Evolutionary conservation across 1,140 invertebrate species (phyloP).

Genomic region (Micrasema minimum): DNA sequence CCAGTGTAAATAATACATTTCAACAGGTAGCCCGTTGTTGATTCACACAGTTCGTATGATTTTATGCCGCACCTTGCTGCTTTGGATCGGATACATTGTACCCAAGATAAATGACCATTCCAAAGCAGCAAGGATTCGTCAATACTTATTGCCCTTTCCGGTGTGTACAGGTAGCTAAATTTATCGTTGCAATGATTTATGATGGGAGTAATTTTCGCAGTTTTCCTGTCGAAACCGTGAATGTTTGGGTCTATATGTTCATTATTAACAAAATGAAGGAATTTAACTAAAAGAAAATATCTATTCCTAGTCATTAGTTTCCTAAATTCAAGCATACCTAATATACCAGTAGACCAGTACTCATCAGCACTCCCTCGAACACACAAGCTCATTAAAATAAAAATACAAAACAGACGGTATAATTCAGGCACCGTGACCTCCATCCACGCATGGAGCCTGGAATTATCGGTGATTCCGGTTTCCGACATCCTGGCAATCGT

Average conservation of each 20-base stretch:
- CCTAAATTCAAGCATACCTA: neutral
- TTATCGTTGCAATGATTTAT: neutral
- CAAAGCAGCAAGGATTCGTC: neutral
- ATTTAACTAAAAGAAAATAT: neutral
- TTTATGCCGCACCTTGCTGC: neutral
- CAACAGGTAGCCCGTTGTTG: neutral
- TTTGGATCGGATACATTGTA: neutral
- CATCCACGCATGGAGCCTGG: neutral
- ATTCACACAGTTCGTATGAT: neutral
- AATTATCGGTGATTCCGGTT: neutral
- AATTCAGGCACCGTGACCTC: neutral
- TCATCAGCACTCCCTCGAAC: neutral
- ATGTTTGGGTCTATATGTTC: neutral
- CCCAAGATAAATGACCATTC: neutral
- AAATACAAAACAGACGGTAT: neutral
- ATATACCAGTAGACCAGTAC: too few relatives aligned
- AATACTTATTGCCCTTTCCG: neutral
- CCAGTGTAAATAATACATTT: neutral
- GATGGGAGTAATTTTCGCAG: neutral
- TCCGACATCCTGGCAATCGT: neutral
- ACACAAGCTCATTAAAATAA: neutral
- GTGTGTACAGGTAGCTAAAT: neutral
- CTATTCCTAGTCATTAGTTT: neutral
- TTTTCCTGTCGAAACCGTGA: neutral
- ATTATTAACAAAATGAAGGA: neutral